Percentiles rank a stretch among this genome's conserved stretches.
phyloP scores from a whole-genome alignment of 2,113 vertebrate species.

The Pomatorhinus ruficollis region DNA sequence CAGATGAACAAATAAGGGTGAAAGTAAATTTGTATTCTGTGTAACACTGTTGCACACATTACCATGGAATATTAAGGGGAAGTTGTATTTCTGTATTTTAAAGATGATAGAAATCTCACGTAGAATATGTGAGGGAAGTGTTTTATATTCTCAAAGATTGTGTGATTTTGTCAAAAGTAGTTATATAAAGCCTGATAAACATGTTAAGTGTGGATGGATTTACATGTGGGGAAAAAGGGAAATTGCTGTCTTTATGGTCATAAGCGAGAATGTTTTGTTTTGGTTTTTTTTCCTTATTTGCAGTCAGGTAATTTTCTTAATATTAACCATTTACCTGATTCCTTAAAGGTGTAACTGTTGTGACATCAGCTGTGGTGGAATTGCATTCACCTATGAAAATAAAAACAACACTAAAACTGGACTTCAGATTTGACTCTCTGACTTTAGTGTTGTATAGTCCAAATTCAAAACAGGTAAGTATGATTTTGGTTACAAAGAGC shows the following conservation, averaged over 20 bases:
- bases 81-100: background rate
- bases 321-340: constrained; percentile 1
- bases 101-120: background rate
- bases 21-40: background rate
- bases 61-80: rapidly evolving
- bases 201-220: background rate
- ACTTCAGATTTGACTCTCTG: constrained; percentile 91
- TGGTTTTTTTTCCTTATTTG: background rate
- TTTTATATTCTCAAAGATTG: background rate
- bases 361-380: constrained; percentile 94
- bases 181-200: background rate
- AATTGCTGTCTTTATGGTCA: background rate
- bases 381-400: constrained; percentile 77
- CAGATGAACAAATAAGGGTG: background rate
- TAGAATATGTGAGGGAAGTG: background rate
- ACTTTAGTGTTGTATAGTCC: constrained; percentile 86
- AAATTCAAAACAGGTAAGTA: constrained; percentile 78
- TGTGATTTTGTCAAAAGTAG: background rate
- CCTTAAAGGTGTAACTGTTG: constrained; percentile 83
- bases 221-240: background rate
- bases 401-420: constrained; percentile 86
- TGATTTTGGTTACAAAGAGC: background rate
- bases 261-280: background rate
- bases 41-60: background rate
- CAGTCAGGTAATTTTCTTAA: background rate